Evolutionary conservation across 2,113 vertebrate genomes (phyloP).

Genomic region (Haemorhous mexicanus): DNA sequence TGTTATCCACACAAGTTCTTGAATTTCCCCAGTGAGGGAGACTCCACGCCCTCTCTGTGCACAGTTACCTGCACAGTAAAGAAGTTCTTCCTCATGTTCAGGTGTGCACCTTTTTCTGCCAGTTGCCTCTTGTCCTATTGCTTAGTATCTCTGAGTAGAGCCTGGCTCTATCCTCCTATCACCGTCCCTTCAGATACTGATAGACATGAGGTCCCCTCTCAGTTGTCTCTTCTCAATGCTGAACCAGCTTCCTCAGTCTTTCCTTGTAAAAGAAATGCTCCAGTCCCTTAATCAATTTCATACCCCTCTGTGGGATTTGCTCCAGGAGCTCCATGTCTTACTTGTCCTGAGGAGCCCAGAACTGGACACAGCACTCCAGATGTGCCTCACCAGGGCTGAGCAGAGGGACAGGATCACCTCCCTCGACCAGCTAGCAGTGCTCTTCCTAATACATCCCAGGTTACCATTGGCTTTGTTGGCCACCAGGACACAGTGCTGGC

Average conservation of each 20-base stretch:
- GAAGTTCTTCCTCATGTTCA: background rate
- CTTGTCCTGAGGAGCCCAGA: background rate
- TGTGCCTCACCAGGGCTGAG: background rate
- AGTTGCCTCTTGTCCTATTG: background rate
- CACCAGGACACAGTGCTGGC: background rate
- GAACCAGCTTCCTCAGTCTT: background rate
- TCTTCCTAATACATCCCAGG: background rate
- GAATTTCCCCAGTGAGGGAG: background rate
- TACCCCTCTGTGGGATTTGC: background rate
- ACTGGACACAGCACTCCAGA: no score
- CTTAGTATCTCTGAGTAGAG: background rate
- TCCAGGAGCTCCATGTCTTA: background rate
- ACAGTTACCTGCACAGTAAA: background rate
- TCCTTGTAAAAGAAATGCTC: background rate
- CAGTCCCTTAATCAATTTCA: background rate
- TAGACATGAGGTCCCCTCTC: background rate
- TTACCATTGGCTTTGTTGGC: accelerated
- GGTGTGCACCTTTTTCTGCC: background rate
- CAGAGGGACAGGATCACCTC: background rate
- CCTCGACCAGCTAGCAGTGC: accelerated
- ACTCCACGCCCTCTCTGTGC: background rate
- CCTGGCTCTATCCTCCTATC: background rate
- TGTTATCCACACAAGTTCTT: background rate
- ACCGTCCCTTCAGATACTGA: background rate
- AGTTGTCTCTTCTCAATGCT: background rate